Evolutionary conservation across 1,140 invertebrate genomes (phyloP).

Genomic region (Liolophura sinensis): DNA sequence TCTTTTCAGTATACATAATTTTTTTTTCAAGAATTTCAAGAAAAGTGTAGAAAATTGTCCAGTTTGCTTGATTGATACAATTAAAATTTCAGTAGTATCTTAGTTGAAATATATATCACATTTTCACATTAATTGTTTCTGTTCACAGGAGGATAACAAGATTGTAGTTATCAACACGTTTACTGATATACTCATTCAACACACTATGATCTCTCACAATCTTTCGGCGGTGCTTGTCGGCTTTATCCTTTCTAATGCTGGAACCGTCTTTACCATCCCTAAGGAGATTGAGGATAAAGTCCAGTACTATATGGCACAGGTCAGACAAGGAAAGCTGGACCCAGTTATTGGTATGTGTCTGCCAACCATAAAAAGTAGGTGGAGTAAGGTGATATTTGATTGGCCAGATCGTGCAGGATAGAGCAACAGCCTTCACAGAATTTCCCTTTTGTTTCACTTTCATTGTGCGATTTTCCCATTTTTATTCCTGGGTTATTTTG

Average conservation of each 20-base stretch:
- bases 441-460: no score
- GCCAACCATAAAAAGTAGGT: neutral
- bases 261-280: conserved; percentile 47
- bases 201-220: conserved; percentile 40
- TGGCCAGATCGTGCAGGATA: no score
- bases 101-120: conserved; percentile 7
- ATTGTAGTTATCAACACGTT: conserved; percentile 28
- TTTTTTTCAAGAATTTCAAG: no score
- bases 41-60: no score
- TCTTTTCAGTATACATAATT: no score
- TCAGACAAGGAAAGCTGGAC: conserved; percentile 34
- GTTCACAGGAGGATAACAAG: conserved; percentile 38
- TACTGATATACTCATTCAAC: conserved; percentile 38
- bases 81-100: conserved; percentile 5
- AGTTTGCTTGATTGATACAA: no score
- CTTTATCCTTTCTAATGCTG: conserved; percentile 51
- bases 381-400: neutral
- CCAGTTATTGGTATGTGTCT: conserved; percentile 32
- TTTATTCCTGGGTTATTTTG: no score
- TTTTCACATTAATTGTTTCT: neutral
- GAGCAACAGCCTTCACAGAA: no score
- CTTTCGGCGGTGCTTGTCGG: conserved; percentile 43
- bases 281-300: conserved; percentile 43
- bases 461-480: no score
- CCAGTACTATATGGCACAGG: conserved; percentile 31